Percentiles rank a stretch among this genome's conserved stretches.
Evolutionary conservation across 2,797 vertebrate genomes (phyloP).

Genomic region (Pogonophryne albipinna): DNA sequence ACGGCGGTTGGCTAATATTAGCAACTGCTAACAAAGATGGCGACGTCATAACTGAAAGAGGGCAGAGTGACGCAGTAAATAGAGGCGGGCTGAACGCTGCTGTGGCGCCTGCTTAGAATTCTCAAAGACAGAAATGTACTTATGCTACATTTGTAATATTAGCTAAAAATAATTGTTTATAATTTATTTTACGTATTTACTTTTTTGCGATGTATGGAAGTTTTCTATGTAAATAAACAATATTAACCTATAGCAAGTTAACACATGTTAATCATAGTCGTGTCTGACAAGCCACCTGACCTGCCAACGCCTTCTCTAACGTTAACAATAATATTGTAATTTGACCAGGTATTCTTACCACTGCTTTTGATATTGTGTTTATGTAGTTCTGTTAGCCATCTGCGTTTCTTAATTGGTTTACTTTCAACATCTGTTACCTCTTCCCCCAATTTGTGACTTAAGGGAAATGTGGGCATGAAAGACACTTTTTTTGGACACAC

Average conservation of each 20-base stretch:
- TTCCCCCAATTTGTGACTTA: neutral
- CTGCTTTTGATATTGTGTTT: fast-evolving
- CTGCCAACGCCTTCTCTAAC: constrained; percentile 1
- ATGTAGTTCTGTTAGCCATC: neutral
- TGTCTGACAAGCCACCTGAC: constrained; percentile 18
- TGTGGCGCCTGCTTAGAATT: constrained; percentile 49
- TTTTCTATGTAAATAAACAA: fast-evolving
- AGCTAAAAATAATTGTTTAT: neutral
- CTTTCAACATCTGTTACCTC: neutral
- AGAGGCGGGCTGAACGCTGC: constrained; percentile 70
- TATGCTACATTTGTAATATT: fast-evolving
- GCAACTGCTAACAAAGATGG: constrained; percentile 79
- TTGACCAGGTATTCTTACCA: neutral
- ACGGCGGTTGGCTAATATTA: constrained; percentile 51
- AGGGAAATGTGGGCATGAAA: neutral
- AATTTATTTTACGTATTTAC: fast-evolving
- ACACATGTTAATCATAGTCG: neutral
- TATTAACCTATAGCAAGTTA: neutral
- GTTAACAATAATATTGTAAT: neutral
- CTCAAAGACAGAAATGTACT: neutral
- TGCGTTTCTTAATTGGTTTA: neutral
- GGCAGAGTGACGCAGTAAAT: constrained; percentile 75
- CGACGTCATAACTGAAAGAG: constrained; percentile 42
- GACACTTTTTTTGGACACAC: too few species aligned
- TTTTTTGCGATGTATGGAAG: fast-evolving